Base-by-base conservation (phyloP, 2,888 invertebrate species). In the Oligia strigilis region DNA sequence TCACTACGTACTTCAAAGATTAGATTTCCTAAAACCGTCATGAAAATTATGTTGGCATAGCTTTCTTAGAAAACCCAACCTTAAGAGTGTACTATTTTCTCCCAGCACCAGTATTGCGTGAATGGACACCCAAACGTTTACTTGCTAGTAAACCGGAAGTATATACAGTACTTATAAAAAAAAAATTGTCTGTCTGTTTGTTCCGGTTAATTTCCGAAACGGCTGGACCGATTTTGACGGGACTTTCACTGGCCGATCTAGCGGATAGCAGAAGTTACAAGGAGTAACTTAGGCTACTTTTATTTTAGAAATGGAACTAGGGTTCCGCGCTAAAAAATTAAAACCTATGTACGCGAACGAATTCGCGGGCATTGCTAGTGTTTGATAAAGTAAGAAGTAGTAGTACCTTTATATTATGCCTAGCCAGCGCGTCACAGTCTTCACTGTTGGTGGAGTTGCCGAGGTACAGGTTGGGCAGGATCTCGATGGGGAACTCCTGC, bases 361-460 rank as follows among this genome's bases (percentile, higher is more conserved):
- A 14, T 14, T 49, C 3, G 4, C 29, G 29, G n/a, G 6, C 49
- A 46, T n/a, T 36, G 14, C 4, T 36, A 36, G 14, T 55, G 23
- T 71, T 55, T 72, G 40, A 17, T 55, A 55, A 71, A 71, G 14
- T 71, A 23, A 36, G 40, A 17, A 58, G 23, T 19, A 46, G 19
- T 72, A 40, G 13, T 81, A 98, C 98, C 97, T 98, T 98, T 94
- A 99, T 99, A 93, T 98, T 98, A 96, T 99, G 98, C 96, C 98
- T 98, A 91, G 99, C 98, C 91, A 99, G 97, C 72, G 99, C 98
- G 90, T 98, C 98, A 90, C 98, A 98, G 95, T 99, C 99, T 94
- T 98, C 98, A 93, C 99, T 99, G 95, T 99, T 99, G 92, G 98
- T 98, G 78, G 99, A 99, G 97, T 99, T 99, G 89, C 99, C 99